A percentile compares a stretch with the other conserved stretches of the same genome.
Evolutionary conservation across 2,113 vertebrate species (phyloP).

Genomic region (Aegithalos caudatus): DNA sequence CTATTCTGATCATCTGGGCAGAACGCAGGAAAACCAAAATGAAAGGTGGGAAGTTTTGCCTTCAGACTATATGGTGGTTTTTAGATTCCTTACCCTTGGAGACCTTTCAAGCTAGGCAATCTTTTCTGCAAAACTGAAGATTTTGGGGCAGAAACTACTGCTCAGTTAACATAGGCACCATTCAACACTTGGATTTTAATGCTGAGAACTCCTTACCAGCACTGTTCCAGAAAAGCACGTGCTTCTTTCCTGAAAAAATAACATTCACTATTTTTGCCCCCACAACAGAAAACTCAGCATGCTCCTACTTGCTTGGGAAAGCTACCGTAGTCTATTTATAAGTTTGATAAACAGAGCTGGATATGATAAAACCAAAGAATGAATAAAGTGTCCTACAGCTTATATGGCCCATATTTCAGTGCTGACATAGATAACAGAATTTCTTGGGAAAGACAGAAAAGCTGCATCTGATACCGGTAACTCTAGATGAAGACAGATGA

Average conservation of each 20-base stretch:
- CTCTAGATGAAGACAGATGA: neutral
- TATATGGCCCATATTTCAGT: neutral
- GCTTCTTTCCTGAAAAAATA: neutral
- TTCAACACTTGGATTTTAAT: neutral
- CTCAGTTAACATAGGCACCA: neutral
- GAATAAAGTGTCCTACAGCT: neutral
- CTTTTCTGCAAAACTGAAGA: neutral
- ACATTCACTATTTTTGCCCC: neutral
- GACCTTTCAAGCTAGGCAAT: neutral
- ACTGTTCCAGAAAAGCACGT: neutral
- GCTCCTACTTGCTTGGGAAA: neutral
- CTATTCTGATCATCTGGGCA: neutral
- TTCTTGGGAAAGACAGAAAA: neutral
- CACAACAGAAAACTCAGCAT: neutral
- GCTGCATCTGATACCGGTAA: neutral
- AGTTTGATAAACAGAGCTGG: neutral
- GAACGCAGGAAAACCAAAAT: neutral
- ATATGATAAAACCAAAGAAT: neutral
- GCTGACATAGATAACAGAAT: neutral
- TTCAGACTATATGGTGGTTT: neutral
- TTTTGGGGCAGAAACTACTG: neutral
- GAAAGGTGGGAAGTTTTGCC: neutral
- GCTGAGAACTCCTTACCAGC: neutral
- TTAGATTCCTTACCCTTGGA: neutral
- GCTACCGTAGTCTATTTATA: neutral